phyloP scores from a whole-genome alignment of 1,140 invertebrate genomes.

The Bombyx mori region DNA sequence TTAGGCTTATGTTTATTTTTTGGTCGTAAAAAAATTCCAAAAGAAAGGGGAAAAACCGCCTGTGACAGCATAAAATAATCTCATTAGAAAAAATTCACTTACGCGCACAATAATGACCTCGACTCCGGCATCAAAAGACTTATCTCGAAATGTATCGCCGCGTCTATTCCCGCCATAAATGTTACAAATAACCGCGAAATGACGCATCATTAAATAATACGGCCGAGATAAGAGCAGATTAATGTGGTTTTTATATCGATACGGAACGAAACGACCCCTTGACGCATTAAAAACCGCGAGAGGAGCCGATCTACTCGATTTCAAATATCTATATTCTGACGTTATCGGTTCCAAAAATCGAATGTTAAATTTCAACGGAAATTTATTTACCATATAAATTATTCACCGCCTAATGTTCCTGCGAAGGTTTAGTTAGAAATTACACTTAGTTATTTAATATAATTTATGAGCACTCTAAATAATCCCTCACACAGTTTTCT shows the following conservation, averaged over 20 bases:
- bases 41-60: too few relatives aligned
- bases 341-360: slow-evolving; percentile 15
- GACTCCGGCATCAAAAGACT: slow-evolving; percentile 19
- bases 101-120: slow-evolving; percentile 22
- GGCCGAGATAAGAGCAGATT: slow-evolving; percentile 62
- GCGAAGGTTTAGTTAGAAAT: too few relatives aligned
- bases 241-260: slow-evolving; percentile 67
- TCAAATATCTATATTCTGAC: slow-evolving; percentile 25
- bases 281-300: slow-evolving; percentile 47
- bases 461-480: too few relatives aligned
- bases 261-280: slow-evolving; percentile 42
- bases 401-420: too few relatives aligned
- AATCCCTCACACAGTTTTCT: background rate
- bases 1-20: background rate
- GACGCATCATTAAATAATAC: slow-evolving; percentile 65
- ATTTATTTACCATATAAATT: too few relatives aligned
- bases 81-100: slow-evolving; percentile 19
- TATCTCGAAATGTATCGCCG: slow-evolving; percentile 46
- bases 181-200: slow-evolving; percentile 62
- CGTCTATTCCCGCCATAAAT: slow-evolving; percentile 44
- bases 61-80: too few relatives aligned
- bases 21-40: too few relatives aligned
- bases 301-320: slow-evolving; percentile 38
- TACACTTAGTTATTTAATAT: too few relatives aligned
- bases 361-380: background rate